Percentiles rank a stretch among this genome's conserved stretches.
Evolutionary conservation across 2,797 vertebrate species (phyloP).

Genomic region (Merluccius polli): DNA sequence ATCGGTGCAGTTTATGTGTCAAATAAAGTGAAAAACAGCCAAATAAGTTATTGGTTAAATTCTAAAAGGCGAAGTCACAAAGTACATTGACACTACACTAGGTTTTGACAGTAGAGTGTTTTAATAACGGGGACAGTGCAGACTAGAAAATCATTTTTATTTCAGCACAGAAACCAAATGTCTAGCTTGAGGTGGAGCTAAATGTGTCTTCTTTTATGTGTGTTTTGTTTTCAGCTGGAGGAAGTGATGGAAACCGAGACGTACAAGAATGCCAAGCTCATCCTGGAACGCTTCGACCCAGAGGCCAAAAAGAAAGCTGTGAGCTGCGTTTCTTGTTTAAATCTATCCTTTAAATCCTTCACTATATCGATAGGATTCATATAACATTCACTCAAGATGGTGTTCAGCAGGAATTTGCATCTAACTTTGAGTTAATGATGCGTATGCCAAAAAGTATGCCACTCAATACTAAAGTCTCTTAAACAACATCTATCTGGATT

Average conservation of each 20-base stretch:
- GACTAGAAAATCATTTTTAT: background rate
- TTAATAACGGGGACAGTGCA: background rate
- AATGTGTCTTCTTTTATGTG: constrained; percentile 14
- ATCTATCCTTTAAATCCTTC: background rate
- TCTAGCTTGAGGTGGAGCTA: background rate
- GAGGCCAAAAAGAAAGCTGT: constrained; percentile 87
- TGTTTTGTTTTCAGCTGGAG: constrained; percentile 78
- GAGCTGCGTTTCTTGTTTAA: constrained; percentile 29
- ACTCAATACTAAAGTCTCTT: too few relatives aligned
- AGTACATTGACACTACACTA: background rate
- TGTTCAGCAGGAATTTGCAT: background rate
- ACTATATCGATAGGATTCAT: background rate
- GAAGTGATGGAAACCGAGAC: constrained; percentile 99
- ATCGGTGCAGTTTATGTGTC: background rate
- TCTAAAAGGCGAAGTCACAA: background rate
- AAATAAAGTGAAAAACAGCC: background rate
- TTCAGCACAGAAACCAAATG: background rate
- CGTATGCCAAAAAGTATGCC: background rate
- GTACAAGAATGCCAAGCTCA: constrained; percentile 94
- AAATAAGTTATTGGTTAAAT: background rate
- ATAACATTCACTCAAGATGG: background rate
- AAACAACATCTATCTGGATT: background rate
- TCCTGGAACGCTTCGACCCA: constrained; percentile 94
- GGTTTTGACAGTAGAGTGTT: background rate
- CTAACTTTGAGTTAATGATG: background rate